These are phyloP conservation scores for Phrynocephalus vlangalii DNA, from an alignment of 2,797 vertebrate genomes.

Conservation along the genomic window DNA sequence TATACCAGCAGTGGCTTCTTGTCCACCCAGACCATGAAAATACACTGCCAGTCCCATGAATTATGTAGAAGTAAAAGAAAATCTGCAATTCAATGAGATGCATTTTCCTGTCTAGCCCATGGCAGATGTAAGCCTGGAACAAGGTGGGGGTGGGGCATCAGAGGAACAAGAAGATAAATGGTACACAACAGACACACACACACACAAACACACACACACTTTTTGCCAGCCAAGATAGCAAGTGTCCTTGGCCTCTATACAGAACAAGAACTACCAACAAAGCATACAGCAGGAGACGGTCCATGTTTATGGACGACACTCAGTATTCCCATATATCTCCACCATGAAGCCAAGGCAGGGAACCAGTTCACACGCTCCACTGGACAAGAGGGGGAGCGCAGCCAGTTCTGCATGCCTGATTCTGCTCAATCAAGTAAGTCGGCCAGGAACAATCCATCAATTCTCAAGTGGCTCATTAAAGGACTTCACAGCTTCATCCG, in stretches of 20 bases:
- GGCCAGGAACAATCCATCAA: not conserved
- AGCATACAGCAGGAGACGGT: not conserved
- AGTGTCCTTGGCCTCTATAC: not conserved
- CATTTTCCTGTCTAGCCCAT: not conserved
- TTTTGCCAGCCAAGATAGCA: too few relatives aligned
- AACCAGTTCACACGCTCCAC: not conserved
- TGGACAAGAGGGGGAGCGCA: not conserved
- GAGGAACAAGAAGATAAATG: not conserved
- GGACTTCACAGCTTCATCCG: not conserved
- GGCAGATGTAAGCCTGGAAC: not conserved
- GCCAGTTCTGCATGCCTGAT: not conserved
- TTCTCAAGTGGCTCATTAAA: constrained; percentile 14
- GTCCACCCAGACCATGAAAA: not conserved
- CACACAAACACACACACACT: too few relatives aligned
- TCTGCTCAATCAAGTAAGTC: not conserved
- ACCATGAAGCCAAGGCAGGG: not conserved
- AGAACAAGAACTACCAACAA: not conserved
- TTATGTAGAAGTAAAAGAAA: not conserved
- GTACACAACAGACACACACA: not conserved
- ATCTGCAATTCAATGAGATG: constrained; percentile 31
- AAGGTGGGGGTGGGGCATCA: too few relatives aligned
- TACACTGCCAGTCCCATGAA: not conserved
- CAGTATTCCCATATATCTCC: not conserved
- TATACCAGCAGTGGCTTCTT: not conserved
- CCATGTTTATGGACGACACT: not conserved